phyloP scores from a whole-genome alignment of 1,140 invertebrate species.

The Orius insidiosus region DNA sequence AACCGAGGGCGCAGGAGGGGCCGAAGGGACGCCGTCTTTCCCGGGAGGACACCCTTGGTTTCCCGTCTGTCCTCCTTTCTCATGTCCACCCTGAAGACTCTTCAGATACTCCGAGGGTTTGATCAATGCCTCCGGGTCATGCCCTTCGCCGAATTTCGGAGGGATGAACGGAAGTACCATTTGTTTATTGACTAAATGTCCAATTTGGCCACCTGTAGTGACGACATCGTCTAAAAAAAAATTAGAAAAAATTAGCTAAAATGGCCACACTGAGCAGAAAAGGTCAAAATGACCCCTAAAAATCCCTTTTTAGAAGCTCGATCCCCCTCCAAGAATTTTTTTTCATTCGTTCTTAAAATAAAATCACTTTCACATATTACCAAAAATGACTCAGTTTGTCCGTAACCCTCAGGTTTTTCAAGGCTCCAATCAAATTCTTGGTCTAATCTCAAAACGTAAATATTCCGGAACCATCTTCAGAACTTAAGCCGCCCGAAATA shows the following conservation, averaged over 20 bases:
- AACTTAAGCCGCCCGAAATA: too few species aligned
- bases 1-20: slow-evolving; percentile 31
- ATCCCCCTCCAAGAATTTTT: too few species aligned
- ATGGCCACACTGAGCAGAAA: too few species aligned
- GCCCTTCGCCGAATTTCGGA: slow-evolving; percentile 52
- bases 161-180: slow-evolving; percentile 72
- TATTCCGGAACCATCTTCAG: too few species aligned
- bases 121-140: slow-evolving; percentile 59
- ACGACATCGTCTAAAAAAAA: too few species aligned
- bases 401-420: slow-evolving; percentile 17
- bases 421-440: slow-evolving; percentile 70
- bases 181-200: slow-evolving; percentile 59
- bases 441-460: slow-evolving; percentile 50
- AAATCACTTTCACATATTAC: too few species aligned
- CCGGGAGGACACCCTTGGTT: neutral
- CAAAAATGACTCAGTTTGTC: too few species aligned
- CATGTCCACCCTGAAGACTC: slow-evolving; percentile 43
- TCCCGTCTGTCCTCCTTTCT: neutral
- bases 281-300: too few species aligned
- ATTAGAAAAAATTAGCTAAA: too few species aligned
- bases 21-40: slow-evolving; percentile 17
- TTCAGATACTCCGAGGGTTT: slow-evolving; percentile 81
- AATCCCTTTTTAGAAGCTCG: too few species aligned
- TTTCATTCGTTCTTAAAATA: too few species aligned
- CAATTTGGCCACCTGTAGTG: neutral